Base-by-base conservation (phyloP, 1,140 invertebrate species). In the Meloidogyne chitwoodi region DNA sequence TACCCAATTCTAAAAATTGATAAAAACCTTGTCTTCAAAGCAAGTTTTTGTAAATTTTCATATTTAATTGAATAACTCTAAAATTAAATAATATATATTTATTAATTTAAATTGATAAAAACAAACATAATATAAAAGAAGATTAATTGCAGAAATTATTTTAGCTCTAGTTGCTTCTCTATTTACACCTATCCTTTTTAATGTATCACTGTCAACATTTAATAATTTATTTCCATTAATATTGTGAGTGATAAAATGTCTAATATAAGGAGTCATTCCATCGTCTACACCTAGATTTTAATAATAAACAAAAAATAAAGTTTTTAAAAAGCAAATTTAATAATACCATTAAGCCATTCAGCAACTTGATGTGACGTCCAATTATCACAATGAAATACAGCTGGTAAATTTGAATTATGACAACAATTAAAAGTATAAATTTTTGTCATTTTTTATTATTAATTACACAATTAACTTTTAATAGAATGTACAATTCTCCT, bases 1-100 rank as follows among this genome's bases (percentile, higher is more conserved):
- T 65, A 34, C 3, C 0, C 5, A 48, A 48, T 19, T 19, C 14
- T n/a, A n/a, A 56, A 56, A 56, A 56, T n/a, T 48, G 1, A 44
- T 5, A 34, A 31, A n/a, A n/a, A 67, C 65, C 65, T 67, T 8
- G 65, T 67, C n/a, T 75, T 56, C 27, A 83, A 38, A 11, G 80
- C 76, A 38, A 83, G 27, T 24, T 79, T 77, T 72, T 81, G 80
- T 14, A 77, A 27, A 64, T 81, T 81, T 48, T 81, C 80, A 27
- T 79, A 41, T 24, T 69, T 29, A 22, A 83, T 80, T 38, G 77
- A 67, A 26, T 78, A 78, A 29, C 29, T 63, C 80, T 81, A 41
- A 65, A 81, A 72, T 22, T 26, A n/a, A 64, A 27, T 11, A 41
- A 10, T n/a, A n/a, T n/a, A n/a, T n/a, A 66, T 68, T 24, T 14